Evolutionary conservation across 2,888 invertebrate genomes (phyloP).

Genomic region (Eupithecia dodoneata): DNA sequence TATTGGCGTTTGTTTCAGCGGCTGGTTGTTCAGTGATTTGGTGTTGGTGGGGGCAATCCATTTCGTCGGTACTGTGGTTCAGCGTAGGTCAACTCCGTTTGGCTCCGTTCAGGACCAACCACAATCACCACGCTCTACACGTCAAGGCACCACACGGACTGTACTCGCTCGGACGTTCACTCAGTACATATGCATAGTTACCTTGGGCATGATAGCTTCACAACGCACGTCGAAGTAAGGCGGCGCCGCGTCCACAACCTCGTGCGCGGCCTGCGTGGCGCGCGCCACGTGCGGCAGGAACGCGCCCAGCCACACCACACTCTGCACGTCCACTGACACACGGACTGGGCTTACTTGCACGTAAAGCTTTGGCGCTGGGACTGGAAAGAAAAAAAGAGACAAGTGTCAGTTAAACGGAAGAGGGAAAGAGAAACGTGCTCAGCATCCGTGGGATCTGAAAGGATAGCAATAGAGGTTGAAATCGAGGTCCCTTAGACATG

Average conservation of each 20-base stretch:
- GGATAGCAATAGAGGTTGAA: background rate
- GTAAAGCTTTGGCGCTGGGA: slow-evolving; percentile 96
- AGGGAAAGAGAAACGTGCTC: background rate
- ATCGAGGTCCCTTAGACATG: no score
- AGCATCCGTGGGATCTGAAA: background rate
- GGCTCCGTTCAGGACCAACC: slow-evolving; percentile 89
- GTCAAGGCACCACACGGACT: slow-evolving; percentile 85
- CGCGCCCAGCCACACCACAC: slow-evolving; percentile 96
- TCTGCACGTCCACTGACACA: slow-evolving; percentile 93
- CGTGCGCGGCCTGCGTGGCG: slow-evolving; percentile 72
- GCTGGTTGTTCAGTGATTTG: background rate
- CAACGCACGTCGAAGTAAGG: slow-evolving; percentile 92
- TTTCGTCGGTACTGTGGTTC: background rate
- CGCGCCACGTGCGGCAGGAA: slow-evolving; percentile 95
- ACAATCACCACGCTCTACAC: slow-evolving; percentile 87
- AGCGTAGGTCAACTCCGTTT: background rate
- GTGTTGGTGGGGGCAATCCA: background rate
- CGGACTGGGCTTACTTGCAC: slow-evolving; percentile 96
- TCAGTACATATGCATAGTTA: slow-evolving; percentile 60
- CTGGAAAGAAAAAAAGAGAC: slow-evolving; percentile 82
- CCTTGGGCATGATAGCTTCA: slow-evolving; percentile 97
- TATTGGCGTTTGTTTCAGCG: no score
- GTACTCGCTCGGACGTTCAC: slow-evolving; percentile 96
- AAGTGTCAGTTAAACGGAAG: background rate
- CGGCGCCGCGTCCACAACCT: slow-evolving; percentile 57